Evolutionary conservation across 2,888 invertebrate genomes (phyloP), one percentile per base, ranked within the genome.

Genomic region (Drosophila atripex): DNA sequence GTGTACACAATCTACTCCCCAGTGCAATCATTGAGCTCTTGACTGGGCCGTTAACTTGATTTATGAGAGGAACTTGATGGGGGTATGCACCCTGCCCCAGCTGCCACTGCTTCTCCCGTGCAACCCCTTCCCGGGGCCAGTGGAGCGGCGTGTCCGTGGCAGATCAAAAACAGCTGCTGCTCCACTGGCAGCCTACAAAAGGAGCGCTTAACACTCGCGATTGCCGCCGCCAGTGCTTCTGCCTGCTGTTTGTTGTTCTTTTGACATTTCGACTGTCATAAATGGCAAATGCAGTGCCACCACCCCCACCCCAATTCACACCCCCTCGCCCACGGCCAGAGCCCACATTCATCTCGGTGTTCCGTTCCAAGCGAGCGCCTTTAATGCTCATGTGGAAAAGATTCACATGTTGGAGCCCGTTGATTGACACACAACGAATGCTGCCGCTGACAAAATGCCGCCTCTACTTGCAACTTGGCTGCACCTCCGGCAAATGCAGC

Each of bases 241-340:
- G 78, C 69, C 77, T 73, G 71, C 61, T 75, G 77, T 71, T 78
- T 71, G 77, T 71, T 78, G 77, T 80, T 85, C 86, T 84, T 82
- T 80, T 88, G 89, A 87, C 86, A 89, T 86, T 87, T 88, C 86
- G 88, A 87, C 86, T 88, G 89, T 88, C 88, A 89, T 88, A 88
- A 88, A 88, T 88, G 86, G 84, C 84, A 88, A 88, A 88, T 88
- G 88, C 88, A 86, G 76, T 78, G 63, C 69, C 78, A 43, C 49
- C 47, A 39, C 45, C 60, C 9, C 21, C 32, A 18, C 30, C 23
- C 23, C 32, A 9, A 35, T 7, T 28, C 39, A 39, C 23, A 25
- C 18, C 9, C 54, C 38, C 50, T 14, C 35, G 16, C 50, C 41
- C 8, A 25, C 18, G 23, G 38, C 30, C 3, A 12, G 14, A 12